A percentile compares a stretch with the other conserved stretches of the same genome.
Evolutionary conservation across 1,140 invertebrate species (phyloP).

Genomic region (Sminthurinus signatus): DNA sequence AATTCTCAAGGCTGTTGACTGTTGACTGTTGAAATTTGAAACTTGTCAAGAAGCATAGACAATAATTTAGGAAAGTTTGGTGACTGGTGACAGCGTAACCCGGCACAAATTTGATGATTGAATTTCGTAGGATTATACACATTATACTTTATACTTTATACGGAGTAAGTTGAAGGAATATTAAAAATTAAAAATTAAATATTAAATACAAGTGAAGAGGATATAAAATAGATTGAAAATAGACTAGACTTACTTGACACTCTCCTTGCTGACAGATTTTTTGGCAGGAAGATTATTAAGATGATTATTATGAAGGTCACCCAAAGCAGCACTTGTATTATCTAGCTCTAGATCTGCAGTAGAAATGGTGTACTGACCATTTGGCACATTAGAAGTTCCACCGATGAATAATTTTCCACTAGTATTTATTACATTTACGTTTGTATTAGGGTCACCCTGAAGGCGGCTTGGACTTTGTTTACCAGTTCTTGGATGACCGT

Average conservation of each 20-base stretch:
- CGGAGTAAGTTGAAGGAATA: too few species aligned
- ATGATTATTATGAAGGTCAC: background rate
- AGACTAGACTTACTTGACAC: conserved; percentile 29
- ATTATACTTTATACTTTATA: too few species aligned
- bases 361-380: conserved; percentile 26
- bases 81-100: too few species aligned
- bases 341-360: background rate
- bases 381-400: conserved; percentile 23
- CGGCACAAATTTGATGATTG: too few species aligned
- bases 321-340: background rate
- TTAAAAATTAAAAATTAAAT: too few species aligned
- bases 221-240: too few species aligned
- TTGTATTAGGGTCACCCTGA: conserved; percentile 1
- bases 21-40: too few species aligned
- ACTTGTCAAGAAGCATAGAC: too few species aligned
- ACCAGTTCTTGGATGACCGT: conserved; percentile 6
- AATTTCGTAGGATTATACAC: too few species aligned
- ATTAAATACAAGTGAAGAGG: too few species aligned
- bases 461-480: conserved; percentile 7
- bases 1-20: too few species aligned
- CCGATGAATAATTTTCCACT: conserved; percentile 16
- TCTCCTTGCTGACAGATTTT: conserved; percentile 31
- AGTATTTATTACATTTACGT: background rate
- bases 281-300: conserved; percentile 22
- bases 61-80: too few species aligned